Evolutionary conservation across 2,113 vertebrate species (phyloP).

Genomic region (Cyanoderma ruficeps): DNA sequence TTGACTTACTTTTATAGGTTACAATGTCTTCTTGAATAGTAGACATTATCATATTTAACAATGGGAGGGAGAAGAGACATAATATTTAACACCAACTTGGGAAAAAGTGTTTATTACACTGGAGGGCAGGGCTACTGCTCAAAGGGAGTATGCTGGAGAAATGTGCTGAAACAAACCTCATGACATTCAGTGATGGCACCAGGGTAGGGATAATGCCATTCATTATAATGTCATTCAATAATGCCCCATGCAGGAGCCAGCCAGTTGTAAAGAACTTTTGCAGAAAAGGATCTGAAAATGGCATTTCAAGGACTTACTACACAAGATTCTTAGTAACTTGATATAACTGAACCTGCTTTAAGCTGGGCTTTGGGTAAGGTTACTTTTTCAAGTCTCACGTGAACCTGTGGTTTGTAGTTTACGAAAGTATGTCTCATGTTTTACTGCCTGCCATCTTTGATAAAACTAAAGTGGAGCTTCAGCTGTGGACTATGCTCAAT

Average conservation of each 20-base stretch:
- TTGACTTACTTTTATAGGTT: not conserved
- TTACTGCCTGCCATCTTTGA: not conserved
- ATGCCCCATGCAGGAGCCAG: not conserved
- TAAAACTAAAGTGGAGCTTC: not conserved
- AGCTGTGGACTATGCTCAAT: rapidly evolving
- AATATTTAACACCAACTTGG: not conserved
- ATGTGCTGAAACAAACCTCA: not conserved
- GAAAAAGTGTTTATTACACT: not conserved
- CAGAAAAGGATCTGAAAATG: not conserved
- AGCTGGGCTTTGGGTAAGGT: not conserved
- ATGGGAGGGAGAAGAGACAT: not conserved
- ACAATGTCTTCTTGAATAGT: not conserved
- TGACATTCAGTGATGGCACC: rapidly evolving
- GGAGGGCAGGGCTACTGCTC: not conserved
- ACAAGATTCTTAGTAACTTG: not conserved
- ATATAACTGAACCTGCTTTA: not conserved
- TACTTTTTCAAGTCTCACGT: not conserved
- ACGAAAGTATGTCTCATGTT: not conserved
- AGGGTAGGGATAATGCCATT: not conserved
- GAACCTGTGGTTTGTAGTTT: not conserved
- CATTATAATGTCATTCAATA: too few species aligned
- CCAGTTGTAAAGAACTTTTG: not conserved
- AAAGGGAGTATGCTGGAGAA: not conserved
- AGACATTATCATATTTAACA: not conserved
- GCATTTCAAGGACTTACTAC: not conserved